Evolutionary conservation across 2,888 invertebrate species (phyloP).

Genomic region (Andricus quercusramuli): DNA sequence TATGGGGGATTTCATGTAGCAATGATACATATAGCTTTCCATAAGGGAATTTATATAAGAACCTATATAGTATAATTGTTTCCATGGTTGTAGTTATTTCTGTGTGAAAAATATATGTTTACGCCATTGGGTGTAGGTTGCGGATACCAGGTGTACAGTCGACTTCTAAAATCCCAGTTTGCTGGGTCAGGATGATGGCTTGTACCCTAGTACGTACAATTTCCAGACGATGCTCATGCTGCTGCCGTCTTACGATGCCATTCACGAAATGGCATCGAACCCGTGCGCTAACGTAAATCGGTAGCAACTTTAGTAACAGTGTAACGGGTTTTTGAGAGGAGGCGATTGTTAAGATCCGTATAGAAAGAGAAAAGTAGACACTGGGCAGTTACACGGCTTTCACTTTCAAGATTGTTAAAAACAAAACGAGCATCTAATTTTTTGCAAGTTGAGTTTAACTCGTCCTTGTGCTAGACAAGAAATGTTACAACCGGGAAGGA

Average conservation of each 20-base stretch:
- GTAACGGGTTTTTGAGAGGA: constrained; percentile 17
- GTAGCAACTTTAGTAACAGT: constrained; percentile 11
- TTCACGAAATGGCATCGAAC: constrained; percentile 40
- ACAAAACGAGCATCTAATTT: not conserved
- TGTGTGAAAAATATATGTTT: not conserved
- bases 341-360: not conserved
- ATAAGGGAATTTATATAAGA: no score
- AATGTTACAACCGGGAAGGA: not conserved
- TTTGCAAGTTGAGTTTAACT: not conserved
- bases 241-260: constrained; percentile 23
- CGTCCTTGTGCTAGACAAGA: not conserved
- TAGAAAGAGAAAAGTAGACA: not conserved
- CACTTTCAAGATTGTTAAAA: not conserved
- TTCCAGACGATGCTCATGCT: constrained; percentile 21
- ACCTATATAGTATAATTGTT: no score
- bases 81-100: no score
- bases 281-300: constrained; percentile 30
- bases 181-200: constrained; percentile 15
- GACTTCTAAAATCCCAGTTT: constrained; percentile 27
- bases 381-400: not conserved
- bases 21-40: no score
- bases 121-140: constrained; percentile 11
- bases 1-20: no score
- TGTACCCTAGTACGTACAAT: constrained; percentile 30
- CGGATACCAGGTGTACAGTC: constrained; percentile 47